These are phyloP conservation scores for Uloborus diversus DNA, from an alignment of 1,140 invertebrate genomes.

Conservation along the genomic window DNA sequence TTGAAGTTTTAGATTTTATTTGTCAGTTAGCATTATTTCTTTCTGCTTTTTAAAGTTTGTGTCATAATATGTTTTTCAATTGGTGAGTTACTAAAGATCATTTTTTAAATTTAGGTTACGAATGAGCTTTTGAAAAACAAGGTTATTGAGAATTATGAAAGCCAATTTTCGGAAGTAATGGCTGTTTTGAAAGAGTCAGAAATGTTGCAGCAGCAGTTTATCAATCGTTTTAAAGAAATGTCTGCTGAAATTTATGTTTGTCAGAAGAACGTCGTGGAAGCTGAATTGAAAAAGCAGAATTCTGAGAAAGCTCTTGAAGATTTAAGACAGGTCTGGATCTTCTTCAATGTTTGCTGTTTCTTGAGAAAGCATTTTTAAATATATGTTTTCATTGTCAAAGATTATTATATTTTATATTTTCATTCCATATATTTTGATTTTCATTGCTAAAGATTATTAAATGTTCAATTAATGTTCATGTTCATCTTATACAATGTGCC, in stretches of 20 bases:
- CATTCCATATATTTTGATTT: not conserved
- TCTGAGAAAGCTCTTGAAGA: not conserved
- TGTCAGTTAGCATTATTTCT: too few relatives aligned
- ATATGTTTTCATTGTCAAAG: not conserved
- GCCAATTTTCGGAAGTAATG: constrained; percentile 27
- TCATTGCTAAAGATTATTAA: not conserved
- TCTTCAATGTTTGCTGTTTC: not conserved
- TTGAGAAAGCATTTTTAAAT: not conserved
- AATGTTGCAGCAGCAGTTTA: constrained; percentile 9
- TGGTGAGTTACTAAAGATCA: too few relatives aligned
- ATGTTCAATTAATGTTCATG: not conserved
- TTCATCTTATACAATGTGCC: not conserved
- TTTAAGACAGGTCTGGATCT: constrained; percentile 3
- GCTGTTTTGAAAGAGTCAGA: constrained; percentile 24
- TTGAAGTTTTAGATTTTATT: too few relatives aligned
- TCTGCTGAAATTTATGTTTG: not conserved
- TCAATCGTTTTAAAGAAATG: constrained; percentile 29
- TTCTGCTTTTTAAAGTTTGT: too few relatives aligned
- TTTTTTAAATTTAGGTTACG: not conserved
- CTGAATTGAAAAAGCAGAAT: not conserved
- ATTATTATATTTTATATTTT: not conserved
- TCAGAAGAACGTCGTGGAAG: not conserved
- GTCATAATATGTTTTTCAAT: too few relatives aligned
- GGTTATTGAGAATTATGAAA: constrained; percentile 31
- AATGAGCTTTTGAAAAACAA: constrained; percentile 14